Conservation (phyloP, 2,888 invertebrate genomes). For the Nyleta sp. region DNA sequence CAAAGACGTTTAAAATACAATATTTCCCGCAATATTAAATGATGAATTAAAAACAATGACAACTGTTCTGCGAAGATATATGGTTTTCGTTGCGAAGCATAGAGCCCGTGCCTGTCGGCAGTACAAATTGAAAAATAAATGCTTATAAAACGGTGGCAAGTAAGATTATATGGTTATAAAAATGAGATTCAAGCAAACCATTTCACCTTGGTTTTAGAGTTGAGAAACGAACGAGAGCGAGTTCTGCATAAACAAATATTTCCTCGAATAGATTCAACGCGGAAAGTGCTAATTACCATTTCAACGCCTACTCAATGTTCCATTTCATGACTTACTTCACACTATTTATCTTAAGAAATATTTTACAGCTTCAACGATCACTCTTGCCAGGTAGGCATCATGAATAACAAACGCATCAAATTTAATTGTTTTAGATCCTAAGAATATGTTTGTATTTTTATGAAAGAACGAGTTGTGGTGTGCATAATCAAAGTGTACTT, state of each 20-base stretch:
- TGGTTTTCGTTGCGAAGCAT: not conserved
- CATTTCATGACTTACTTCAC: conserved; percentile 57
- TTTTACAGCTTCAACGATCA: conserved; percentile 48
- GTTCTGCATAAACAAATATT: conserved; percentile 63
- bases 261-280: conserved; percentile 56
- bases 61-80: not conserved
- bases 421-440: conserved; percentile 31
- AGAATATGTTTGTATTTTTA: conserved; percentile 22
- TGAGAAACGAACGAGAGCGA: conserved; percentile 52
- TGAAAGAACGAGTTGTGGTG: not conserved
- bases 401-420: conserved; percentile 32
- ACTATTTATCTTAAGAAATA: conserved; percentile 58
- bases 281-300: conserved; percentile 61
- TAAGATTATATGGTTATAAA: conserved; percentile 25
- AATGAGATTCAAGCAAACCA: conserved; percentile 36
- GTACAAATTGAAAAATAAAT: conserved; percentile 25
- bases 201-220: conserved; percentile 39
- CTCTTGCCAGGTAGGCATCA: conserved; percentile 21
- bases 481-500: not conserved
- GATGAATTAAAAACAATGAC: not conserved
- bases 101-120: not conserved
- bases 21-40: no score
- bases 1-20: no score
- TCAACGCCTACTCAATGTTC: conserved; percentile 58
- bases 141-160: conserved; percentile 16